These are phyloP conservation scores for Campaea margaritaria DNA, from an alignment of 2,888 invertebrate species.

Conservation along the genomic window DNA sequence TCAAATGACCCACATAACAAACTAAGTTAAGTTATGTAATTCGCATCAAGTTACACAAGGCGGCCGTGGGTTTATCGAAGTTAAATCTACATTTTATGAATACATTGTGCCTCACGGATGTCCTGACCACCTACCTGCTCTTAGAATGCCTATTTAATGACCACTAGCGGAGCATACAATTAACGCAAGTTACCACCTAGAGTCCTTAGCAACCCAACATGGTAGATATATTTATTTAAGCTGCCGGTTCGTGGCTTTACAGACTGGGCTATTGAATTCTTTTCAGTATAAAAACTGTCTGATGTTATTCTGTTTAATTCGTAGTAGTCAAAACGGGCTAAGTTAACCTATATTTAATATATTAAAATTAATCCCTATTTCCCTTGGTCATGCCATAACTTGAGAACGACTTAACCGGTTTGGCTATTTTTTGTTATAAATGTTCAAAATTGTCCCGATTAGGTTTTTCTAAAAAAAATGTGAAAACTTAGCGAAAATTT, in stretches of 20 bases:
- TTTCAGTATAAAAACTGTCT: too few species aligned
- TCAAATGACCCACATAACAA: conserved; percentile 16
- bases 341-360: too few species aligned
- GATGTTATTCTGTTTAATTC: too few species aligned
- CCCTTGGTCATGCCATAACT: too few species aligned
- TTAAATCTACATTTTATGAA: conserved; percentile 29
- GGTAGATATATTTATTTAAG: not conserved
- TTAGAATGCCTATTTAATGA: conserved; percentile 23
- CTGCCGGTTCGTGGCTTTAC: not conserved
- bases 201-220: not conserved
- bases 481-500: too few species aligned
- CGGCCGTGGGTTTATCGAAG: conserved; percentile 23
- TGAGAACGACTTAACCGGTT: too few species aligned
- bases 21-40: conserved; percentile 1
- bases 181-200: conserved; percentile 10
- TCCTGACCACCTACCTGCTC: conserved; percentile 32
- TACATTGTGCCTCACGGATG: conserved; percentile 32
- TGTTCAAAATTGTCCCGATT: too few species aligned
- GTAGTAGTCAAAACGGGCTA: too few species aligned
- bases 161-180: conserved; percentile 27
- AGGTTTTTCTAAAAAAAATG: too few species aligned
- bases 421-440: too few species aligned
- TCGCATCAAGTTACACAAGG: conserved; percentile 22
- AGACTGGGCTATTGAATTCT: too few species aligned
- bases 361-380: too few species aligned